Percentiles rank a stretch among this genome's conserved stretches.
phyloP scores from a whole-genome alignment of 2,113 vertebrate genomes.

The Cyphomyrus discorhynchus region DNA sequence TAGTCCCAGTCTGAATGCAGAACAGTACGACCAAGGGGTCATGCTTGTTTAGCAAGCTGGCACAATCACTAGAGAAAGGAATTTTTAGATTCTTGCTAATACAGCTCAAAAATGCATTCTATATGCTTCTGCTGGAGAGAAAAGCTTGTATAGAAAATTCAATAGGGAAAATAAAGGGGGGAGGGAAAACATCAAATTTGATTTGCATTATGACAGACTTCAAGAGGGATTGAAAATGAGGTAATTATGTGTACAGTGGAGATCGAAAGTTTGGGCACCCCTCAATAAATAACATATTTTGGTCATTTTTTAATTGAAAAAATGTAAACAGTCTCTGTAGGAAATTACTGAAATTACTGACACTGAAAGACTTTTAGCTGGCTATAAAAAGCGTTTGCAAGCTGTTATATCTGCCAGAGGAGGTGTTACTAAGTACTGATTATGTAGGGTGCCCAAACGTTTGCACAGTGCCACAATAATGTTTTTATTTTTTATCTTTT shows the following conservation, averaged over 20 bases:
- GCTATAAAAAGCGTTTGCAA: too few relatives aligned
- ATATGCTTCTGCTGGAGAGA: not conserved
- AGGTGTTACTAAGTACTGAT: too few relatives aligned
- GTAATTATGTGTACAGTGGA: not conserved
- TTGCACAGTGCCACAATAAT: too few relatives aligned
- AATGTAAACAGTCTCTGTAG: too few relatives aligned
- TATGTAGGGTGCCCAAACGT: too few relatives aligned
- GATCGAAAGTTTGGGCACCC: too few relatives aligned
- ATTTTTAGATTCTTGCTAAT: not conserved
- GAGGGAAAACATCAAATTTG: not conserved
- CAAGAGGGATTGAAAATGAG: not conserved
- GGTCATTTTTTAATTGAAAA: too few relatives aligned
- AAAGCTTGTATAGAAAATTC: not conserved
- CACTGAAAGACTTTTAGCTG: too few relatives aligned
- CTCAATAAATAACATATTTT: too few relatives aligned
- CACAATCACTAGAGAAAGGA: not conserved
- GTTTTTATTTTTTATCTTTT: too few relatives aligned
- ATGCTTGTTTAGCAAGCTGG: not conserved
- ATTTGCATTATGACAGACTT: not conserved
- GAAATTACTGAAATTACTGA: too few relatives aligned
- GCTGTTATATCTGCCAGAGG: too few relatives aligned
- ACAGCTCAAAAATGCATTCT: not conserved
- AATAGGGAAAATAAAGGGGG: not conserved
- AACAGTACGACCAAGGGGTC: not conserved
- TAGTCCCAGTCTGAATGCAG: not conserved